Conservation (phyloP, 2,113 vertebrate genomes). For the Ondatra zibethicus region DNA sequence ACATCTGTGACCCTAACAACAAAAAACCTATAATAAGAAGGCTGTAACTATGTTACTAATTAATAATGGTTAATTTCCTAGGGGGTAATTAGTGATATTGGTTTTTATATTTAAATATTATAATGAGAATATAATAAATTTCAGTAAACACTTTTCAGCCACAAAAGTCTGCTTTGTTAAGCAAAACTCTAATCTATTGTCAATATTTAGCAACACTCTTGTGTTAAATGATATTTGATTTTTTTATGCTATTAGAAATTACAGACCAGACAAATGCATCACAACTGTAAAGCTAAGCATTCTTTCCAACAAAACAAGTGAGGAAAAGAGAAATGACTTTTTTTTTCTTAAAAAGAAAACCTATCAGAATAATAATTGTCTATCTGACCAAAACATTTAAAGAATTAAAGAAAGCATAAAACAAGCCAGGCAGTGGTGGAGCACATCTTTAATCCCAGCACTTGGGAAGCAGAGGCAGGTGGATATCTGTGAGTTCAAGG, state of each 20-base stretch:
- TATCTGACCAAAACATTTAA: background rate
- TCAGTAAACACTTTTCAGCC: background rate
- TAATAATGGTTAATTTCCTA: background rate
- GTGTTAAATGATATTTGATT: background rate
- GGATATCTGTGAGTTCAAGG: background rate
- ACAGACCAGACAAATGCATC: background rate
- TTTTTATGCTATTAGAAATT: background rate
- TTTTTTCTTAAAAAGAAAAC: no score
- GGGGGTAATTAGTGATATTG: background rate
- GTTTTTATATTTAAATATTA: slow-evolving; percentile 23
- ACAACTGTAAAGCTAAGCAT: background rate
- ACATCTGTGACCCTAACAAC: background rate
- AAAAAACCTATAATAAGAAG: background rate
- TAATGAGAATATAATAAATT: background rate
- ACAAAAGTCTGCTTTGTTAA: slow-evolving; percentile 4
- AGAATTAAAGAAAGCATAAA: background rate
- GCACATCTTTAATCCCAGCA: background rate
- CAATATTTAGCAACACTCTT: background rate
- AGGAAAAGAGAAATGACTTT: background rate
- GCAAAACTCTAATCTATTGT: background rate
- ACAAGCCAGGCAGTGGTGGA: background rate
- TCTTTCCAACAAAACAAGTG: background rate
- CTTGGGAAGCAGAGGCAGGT: background rate
- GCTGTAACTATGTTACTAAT: background rate
- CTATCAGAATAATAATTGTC: background rate